Percentiles rank a stretch among this genome's conserved stretches.
Conservation (phyloP, 2,797 vertebrate species). For the Syngnathus rostellatus region DNA sequence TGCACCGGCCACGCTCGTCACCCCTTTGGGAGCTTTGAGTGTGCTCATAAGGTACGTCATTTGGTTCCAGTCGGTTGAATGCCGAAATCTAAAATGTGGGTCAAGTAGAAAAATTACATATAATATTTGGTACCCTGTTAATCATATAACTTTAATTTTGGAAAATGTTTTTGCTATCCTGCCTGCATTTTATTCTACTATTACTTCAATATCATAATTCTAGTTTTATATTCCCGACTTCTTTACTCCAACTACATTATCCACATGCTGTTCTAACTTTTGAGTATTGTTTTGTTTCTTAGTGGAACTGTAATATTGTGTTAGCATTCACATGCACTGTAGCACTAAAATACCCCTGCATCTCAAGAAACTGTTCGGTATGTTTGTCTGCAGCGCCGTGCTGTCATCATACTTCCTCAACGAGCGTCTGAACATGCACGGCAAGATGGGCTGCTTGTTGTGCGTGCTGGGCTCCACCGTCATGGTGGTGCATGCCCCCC, state of each 20-base stretch:
- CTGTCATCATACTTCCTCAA: slow-evolving; percentile 80
- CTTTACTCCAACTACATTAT: neutral
- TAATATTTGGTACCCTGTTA: too few species aligned
- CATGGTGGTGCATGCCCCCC: slow-evolving; percentile 81
- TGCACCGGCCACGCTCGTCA: slow-evolving; percentile 79
- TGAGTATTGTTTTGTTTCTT: neutral
- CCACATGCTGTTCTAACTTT: neutral
- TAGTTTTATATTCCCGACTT: neutral
- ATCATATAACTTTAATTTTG: too few species aligned
- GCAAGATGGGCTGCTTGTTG: slow-evolving; percentile 78
- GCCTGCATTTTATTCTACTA: neutral
- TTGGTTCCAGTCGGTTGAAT: neutral
- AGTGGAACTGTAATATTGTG: neutral
- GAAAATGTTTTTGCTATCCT: too few species aligned
- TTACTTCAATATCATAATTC: neutral
- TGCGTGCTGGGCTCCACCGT: slow-evolving; percentile 78
- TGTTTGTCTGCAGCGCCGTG: slow-evolving; percentile 64
- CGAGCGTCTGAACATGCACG: slow-evolving; percentile 75
- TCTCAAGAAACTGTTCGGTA: neutral
- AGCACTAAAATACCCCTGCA: neutral
- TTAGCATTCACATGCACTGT: neutral
- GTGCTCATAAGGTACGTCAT: slow-evolving; percentile 77
- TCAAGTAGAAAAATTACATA: too few species aligned
- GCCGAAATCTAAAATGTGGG: neutral
- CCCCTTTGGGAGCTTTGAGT: slow-evolving; percentile 79